These are phyloP conservation scores for Boleophthalmus pectinirostris DNA, from an alignment of 2,113 vertebrate genomes.

Conservation along the genomic window DNA sequence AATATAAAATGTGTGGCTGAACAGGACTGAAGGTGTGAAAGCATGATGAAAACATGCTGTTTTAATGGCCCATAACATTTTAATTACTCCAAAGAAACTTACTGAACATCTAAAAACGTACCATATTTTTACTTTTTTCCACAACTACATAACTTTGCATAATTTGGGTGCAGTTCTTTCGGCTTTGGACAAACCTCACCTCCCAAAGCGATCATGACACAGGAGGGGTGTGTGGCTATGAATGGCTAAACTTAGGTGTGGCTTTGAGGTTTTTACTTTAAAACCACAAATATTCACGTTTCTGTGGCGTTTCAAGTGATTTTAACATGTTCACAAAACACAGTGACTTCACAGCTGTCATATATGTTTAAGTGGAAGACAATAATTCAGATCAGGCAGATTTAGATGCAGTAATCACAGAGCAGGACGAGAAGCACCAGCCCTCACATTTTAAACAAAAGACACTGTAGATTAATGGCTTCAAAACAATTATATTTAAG, in stretches of 20 bases:
- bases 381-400: neutral
- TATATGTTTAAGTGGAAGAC: neutral
- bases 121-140: slow-evolving; percentile 26
- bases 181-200: slow-evolving; percentile 38
- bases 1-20: slow-evolving; percentile 20
- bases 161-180: slow-evolving; percentile 36
- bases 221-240: slow-evolving; percentile 15
- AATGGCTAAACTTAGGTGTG: slow-evolving; percentile 53
- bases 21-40: neutral
- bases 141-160: slow-evolving; percentile 21
- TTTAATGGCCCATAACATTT: neutral
- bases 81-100: neutral
- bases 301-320: slow-evolving; percentile 5
- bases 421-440: neutral
- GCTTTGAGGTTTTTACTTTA: slow-evolving; percentile 42
- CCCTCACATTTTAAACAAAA: neutral
- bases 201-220: slow-evolving; percentile 2
- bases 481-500: neutral
- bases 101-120: slow-evolving; percentile 4
- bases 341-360: neutral
- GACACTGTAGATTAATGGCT: neutral
- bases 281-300: slow-evolving; percentile 44
- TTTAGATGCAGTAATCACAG: slow-evolving; percentile 1
- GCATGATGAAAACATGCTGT: neutral
- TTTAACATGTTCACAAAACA: slow-evolving; percentile 17